A percentile compares a stretch with the other conserved stretches of the same genome.
phyloP scores from a whole-genome alignment of 2,113 vertebrate species.

The Zapus hudsonius region DNA sequence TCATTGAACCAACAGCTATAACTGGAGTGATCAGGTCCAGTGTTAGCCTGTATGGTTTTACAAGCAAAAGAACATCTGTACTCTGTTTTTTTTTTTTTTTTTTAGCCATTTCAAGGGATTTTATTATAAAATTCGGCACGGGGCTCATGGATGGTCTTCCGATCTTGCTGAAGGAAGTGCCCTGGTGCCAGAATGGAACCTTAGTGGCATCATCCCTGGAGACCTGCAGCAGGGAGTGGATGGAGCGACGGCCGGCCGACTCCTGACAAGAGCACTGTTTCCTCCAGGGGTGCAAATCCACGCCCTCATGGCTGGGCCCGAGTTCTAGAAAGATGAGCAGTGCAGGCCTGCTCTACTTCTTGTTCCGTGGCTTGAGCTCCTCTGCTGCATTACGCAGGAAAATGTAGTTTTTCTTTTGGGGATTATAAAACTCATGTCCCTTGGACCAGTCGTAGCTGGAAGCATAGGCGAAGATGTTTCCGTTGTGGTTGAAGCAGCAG shows the following conservation, averaged over 20 bases:
- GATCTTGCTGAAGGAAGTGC: slow-evolving; percentile 2
- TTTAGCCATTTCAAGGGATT: slow-evolving; percentile 71
- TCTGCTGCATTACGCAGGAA: slow-evolving; percentile 97
- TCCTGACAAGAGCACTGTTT: not conserved
- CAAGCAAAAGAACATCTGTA: too few relatives aligned
- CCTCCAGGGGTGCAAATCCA: slow-evolving; percentile 68
- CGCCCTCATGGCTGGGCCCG: slow-evolving; percentile 37
- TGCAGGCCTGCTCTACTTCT: slow-evolving; percentile 90
- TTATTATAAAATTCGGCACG: slow-evolving; percentile 82
- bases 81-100: too few relatives aligned
- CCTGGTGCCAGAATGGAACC: slow-evolving; percentile 30
- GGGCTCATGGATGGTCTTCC: slow-evolving; percentile 51
- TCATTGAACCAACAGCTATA: too few relatives aligned
- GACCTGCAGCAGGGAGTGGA: slow-evolving; percentile 55
- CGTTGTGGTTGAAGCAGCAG: slow-evolving; percentile 97
- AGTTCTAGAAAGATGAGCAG: slow-evolving; percentile 52
- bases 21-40: too few relatives aligned
- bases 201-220: not conserved
- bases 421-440: slow-evolving; percentile 99
- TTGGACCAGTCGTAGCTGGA: slow-evolving; percentile 99
- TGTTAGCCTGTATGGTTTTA: too few relatives aligned
- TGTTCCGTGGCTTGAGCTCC: slow-evolving; percentile 98
- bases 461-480: slow-evolving; percentile 98
- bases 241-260: not conserved
- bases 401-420: slow-evolving; percentile 99